Evolutionary conservation across 2,888 invertebrate genomes (phyloP), one percentile per base, ranked within the genome.

Genomic region (Meandrusa payeni): DNA sequence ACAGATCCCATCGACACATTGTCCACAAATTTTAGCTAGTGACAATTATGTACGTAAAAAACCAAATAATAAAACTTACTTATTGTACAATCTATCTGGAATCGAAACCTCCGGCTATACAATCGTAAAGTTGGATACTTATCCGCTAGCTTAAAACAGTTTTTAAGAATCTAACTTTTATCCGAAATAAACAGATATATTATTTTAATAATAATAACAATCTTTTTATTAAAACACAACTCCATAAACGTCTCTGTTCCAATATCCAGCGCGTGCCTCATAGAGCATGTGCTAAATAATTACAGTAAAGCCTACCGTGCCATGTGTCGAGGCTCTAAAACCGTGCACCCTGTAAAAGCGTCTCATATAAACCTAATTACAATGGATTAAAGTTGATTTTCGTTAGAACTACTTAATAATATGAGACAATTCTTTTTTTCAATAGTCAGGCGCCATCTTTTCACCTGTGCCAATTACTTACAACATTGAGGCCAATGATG

Each of bases 391-490:
- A 43, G 49, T 36, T 41, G 9, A 52, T 40, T 47, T 46, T 42
- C 49, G 33, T 40, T 40, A 22, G 19, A 28, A 33, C n/a, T 20
- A 19, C 10, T 11, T 12, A 7, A 7, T 6, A 6, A 11, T 28
- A n/a, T 12, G 5, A 5, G 22, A 15, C 1, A 22, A 19, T 20
- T 12, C 7, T 50, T 40, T 47, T 49, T 51, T 41, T 27, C 22
- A 28, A 5, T 24, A 43, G 46, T 48, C 47, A 49, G 46, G 50
- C 41, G 39, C 31, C 47, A 41, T 39, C 5, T 17, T 44, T 48
- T 68, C 72, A 69, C 68, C 68, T 70, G 70, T 66, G 54, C 66
- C 65, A 66, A 67, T 69, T 71, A 69, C 50, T 57, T 55, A 54
- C 48, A 58, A 62, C 63, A 62, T 52, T 58, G 61, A 61, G 65